phyloP scores from a whole-genome alignment of 92 coral and sea anemone genomes.

The Isaurus tuberculatus region DNA sequence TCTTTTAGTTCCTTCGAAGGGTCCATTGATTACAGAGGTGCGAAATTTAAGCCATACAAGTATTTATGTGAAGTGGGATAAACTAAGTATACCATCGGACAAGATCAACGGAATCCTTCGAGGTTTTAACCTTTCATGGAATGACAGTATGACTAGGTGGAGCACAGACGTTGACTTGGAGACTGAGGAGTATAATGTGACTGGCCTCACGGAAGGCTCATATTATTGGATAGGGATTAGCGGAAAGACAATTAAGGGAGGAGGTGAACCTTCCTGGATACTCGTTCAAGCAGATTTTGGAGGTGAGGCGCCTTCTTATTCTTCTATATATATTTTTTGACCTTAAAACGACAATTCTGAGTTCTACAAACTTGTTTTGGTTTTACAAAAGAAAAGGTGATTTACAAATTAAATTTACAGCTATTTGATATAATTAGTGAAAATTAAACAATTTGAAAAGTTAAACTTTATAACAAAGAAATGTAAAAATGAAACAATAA shows the following conservation, averaged over 20 bases:
- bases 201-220: slow-evolving; percentile 6
- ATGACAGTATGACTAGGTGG: neutral
- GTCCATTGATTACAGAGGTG: neutral
- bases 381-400: too few species aligned
- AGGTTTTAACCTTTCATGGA: neutral
- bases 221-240: slow-evolving; percentile 1
- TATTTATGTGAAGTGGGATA: slow-evolving; percentile 10
- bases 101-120: slow-evolving; percentile 22
- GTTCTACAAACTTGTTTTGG: too few species aligned
- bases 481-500: too few species aligned
- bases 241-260: slow-evolving; percentile 6
- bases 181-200: neutral
- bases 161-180: neutral
- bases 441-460: too few species aligned
- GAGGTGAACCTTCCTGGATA: neutral
- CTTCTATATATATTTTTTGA: too few species aligned
- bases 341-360: too few species aligned
- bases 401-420: too few species aligned
- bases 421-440: too few species aligned
- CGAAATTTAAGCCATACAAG: neutral
- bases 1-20: slow-evolving; percentile 10
- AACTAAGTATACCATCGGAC: slow-evolving; percentile 10
- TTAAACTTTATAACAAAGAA: too few species aligned
- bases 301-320: slow-evolving; percentile 13
- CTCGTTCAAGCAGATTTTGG: neutral